Evolutionary conservation across 2,888 invertebrate species (phyloP).

Genomic region (Yponomeuta plumbellus): DNA sequence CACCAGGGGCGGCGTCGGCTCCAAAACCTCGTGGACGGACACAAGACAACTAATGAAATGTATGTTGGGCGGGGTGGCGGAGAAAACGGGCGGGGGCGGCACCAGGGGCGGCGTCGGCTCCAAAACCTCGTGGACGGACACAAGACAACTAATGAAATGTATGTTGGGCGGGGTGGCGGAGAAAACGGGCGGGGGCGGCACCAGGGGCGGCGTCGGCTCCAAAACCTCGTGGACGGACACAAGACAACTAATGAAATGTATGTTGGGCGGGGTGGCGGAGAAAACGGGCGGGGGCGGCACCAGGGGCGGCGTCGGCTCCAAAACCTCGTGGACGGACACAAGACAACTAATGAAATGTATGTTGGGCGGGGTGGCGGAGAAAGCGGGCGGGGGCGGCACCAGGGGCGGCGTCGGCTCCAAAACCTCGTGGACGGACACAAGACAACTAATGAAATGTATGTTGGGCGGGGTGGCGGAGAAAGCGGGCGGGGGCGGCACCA

Average conservation of each 20-base stretch:
- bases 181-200: slow-evolving; percentile 4
- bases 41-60: too few species aligned
- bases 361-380: slow-evolving; percentile 15
- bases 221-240: neutral
- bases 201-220: neutral
- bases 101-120: neutral
- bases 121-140: neutral
- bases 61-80: slow-evolving; percentile 16
- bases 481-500: slow-evolving; percentile 4
- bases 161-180: slow-evolving; percentile 16
- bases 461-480: slow-evolving; percentile 15
- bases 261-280: slow-evolving; percentile 15
- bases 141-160: too few species aligned
- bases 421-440: neutral
- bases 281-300: slow-evolving; percentile 5
- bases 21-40: neutral
- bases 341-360: too few species aligned
- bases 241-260: too few species aligned
- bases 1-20: neutral
- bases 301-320: neutral
- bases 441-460: too few species aligned
- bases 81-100: slow-evolving; percentile 7
- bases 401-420: neutral
- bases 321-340: neutral
- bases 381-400: slow-evolving; percentile 4